A percentile compares a stretch with the other conserved stretches of the same genome.
These are phyloP conservation scores for Clostera curtula DNA, from an alignment of 2,888 invertebrate species.

Conservation along the genomic window DNA sequence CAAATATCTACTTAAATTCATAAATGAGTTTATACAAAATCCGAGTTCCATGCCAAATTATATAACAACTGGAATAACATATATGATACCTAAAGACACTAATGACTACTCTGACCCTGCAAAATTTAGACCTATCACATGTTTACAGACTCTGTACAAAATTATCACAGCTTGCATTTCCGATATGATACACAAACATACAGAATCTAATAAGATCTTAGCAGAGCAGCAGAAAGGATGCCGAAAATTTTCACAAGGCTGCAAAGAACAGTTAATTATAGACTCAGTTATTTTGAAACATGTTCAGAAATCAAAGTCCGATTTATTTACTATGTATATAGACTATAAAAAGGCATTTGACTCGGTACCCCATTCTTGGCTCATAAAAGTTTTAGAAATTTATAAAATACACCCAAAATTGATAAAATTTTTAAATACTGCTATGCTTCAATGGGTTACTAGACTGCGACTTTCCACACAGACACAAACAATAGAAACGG, in stretches of 20 bases:
- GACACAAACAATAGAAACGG: background rate
- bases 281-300: conserved; percentile 4
- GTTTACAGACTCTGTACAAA: conserved; percentile 2
- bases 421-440: conserved; percentile 3
- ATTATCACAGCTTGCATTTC: conserved; percentile 3
- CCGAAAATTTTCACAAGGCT: conserved; percentile 4
- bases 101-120: too few species aligned
- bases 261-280: conserved; percentile 10
- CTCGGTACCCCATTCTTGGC: conserved; percentile 11
- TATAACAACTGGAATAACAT: conserved; percentile 2
- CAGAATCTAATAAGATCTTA: too few species aligned
- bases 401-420: conserved; percentile 10
- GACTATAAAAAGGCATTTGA: conserved; percentile 8
- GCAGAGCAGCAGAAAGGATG: too few species aligned
- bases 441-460: conserved; percentile 7
- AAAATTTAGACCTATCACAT: conserved; percentile 4
- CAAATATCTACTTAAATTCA: background rate
- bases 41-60: conserved; percentile 1
- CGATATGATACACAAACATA: too few species aligned
- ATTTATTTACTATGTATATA: conserved; percentile 5
- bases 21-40: conserved; percentile 3
- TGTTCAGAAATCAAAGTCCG: conserved; percentile 1
- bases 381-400: conserved; percentile 5
- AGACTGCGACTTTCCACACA: background rate
- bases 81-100: conserved; percentile 6